Percentiles rank a stretch among this genome's conserved stretches.
Conservation (phyloP, 1,140 invertebrate genomes). For the Drosophila jambulina region DNA sequence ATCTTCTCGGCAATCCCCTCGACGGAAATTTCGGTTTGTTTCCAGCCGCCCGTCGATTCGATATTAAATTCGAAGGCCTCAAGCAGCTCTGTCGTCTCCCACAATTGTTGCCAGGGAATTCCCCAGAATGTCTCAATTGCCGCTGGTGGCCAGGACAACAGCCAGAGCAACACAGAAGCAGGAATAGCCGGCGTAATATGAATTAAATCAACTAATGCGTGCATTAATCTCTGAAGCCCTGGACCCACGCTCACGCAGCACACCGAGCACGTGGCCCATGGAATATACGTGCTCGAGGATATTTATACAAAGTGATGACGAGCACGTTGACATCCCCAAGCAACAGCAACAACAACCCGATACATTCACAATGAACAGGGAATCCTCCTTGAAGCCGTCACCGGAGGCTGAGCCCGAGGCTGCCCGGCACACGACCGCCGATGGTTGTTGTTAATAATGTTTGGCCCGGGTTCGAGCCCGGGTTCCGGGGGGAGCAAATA, state of each 20-base stretch:
- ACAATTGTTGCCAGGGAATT: slow-evolving; percentile 66
- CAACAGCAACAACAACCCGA: slow-evolving; percentile 5
- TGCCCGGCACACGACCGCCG: slow-evolving; percentile 53
- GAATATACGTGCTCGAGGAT: slow-evolving; percentile 83
- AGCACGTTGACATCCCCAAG: slow-evolving; percentile 56
- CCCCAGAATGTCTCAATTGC: slow-evolving; percentile 81
- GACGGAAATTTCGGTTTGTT: slow-evolving; percentile 29
- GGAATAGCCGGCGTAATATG: slow-evolving; percentile 63
- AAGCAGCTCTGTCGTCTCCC: slow-evolving; percentile 17
- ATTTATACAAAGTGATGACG: slow-evolving; percentile 84
- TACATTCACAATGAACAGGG: slow-evolving; percentile 41
- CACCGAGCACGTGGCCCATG: slow-evolving; percentile 76
- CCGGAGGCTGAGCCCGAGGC: slow-evolving; percentile 25
- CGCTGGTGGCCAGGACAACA: slow-evolving; percentile 59
- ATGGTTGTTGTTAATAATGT: slow-evolving; percentile 78
- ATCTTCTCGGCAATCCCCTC: not conserved
- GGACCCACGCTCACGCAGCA: slow-evolving; percentile 51
- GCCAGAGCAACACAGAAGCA: not conserved
- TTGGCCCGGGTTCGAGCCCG: slow-evolving; percentile 27
- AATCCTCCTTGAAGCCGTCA: slow-evolving; percentile 9
- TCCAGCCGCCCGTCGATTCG: slow-evolving; percentile 16
- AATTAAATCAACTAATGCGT: slow-evolving; percentile 85
- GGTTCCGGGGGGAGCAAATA: slow-evolving; percentile 53
- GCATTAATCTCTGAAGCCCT: slow-evolving; percentile 82
- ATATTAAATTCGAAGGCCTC: slow-evolving; percentile 48